Evolutionary conservation across 1,140 invertebrate species (phyloP), one percentile per base, ranked within the genome.

Genomic region (Protaetia brevitarsis): DNA sequence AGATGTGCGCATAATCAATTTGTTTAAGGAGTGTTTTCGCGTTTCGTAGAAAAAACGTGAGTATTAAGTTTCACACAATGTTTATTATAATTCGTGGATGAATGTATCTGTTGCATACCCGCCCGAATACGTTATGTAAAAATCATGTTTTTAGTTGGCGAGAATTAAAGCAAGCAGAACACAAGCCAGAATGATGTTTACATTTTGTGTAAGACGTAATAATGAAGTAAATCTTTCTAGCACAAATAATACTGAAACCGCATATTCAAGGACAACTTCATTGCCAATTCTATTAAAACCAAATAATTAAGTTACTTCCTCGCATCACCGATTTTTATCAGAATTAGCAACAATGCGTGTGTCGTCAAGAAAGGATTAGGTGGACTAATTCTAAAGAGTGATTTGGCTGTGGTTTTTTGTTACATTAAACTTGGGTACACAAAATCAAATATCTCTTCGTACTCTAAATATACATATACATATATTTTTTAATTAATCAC

Each of bases 251-350:
- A 23, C 41, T 51, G n/a, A 51, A n/a, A n/a, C n/a, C n/a, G n/a
- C n/a, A n/a, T n/a, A 51, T 51, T 51, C 41, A 51, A 51, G 41
- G 41, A 19, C 41, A 51, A n/a, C n/a, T n/a, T n/a, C 41, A 23
- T 51, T 10, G 19, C 41, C 5, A 19, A 10, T 16, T 51, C 41
- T 23, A 34, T 51, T 51, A 23, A 51, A 51, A 23, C 19, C 21
- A 23, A 51, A 51, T 51, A 51, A 51, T 51, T 51, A 8, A 19
- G 5, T 51, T 51, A n/a, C 19, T 51, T 16, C 26, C 41, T 23
- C 19, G 41, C 41, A 19, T 19, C 19, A 19, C 41, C 26, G 41
- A 16, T 4, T 51, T 21, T 51, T 51, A 19, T 10, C 41, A 23
- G 19, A 23, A 8, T 51, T 51, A 7, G 16, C 41, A 51, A 51